Conservation (phyloP, 1,140 invertebrate genomes). For the Drosophila arawakana region DNA sequence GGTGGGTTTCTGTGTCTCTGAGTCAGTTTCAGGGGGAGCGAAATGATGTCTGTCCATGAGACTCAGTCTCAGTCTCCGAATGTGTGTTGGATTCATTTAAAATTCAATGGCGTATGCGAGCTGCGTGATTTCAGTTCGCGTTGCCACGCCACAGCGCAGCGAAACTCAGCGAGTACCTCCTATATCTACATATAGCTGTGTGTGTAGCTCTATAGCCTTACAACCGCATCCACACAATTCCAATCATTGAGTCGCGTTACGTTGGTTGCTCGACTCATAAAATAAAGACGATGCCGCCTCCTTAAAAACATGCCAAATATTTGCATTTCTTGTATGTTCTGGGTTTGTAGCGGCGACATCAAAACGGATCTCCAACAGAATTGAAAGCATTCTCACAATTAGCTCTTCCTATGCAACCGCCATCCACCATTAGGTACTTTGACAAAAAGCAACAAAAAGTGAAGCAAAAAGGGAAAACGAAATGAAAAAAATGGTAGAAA, state of each 20-base stretch:
- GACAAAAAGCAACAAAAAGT: neutral
- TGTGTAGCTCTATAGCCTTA: too few relatives aligned
- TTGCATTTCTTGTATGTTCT: slow-evolving; percentile 57
- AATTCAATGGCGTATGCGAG: slow-evolving; percentile 74
- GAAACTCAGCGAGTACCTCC: too few relatives aligned
- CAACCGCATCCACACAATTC: slow-evolving; percentile 49
- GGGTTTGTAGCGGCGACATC: slow-evolving; percentile 17
- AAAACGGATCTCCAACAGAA: slow-evolving; percentile 29
- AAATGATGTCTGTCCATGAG: too few relatives aligned
- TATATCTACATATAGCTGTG: too few relatives aligned
- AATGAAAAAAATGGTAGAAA: neutral
- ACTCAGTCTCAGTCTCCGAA: slow-evolving; percentile 16
- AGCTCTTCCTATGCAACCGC: slow-evolving; percentile 18
- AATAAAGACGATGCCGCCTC: slow-evolving; percentile 11
- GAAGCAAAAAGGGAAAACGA: slow-evolving; percentile 1
- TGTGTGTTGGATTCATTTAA: slow-evolving; percentile 66
- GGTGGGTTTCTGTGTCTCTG: neutral
- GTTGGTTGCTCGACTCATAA: slow-evolving; percentile 13
- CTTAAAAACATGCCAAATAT: slow-evolving; percentile 62
- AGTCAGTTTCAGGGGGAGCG: too few relatives aligned
- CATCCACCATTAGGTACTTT: neutral
- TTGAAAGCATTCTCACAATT: slow-evolving; percentile 27
- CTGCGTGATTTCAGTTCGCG: slow-evolving; percentile 69
- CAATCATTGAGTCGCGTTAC: slow-evolving; percentile 54
- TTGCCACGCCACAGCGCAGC: slow-evolving; percentile 49